Conservation (phyloP, 2,888 invertebrate species). For the Melinaea marsaeus region DNA sequence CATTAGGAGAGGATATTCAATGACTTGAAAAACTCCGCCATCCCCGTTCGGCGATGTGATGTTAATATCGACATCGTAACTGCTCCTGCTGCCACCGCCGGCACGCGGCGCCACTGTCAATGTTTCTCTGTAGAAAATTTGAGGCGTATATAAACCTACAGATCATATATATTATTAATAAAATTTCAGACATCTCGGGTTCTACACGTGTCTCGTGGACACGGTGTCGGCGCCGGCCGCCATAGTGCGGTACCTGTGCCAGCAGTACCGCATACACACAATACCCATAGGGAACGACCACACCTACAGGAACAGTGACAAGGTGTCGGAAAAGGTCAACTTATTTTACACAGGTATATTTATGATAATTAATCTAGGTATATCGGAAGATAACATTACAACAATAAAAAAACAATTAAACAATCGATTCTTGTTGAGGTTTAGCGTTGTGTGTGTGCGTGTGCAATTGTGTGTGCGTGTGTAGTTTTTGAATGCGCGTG, state of each 20-base stretch:
- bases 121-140: background rate
- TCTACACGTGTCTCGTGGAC: conserved; percentile 82
- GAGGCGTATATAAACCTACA: background rate
- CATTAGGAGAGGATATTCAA: too few relatives aligned
- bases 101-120: background rate
- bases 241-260: conserved; percentile 83
- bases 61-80: too few relatives aligned
- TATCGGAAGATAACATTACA: background rate
- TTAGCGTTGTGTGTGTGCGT: too few relatives aligned
- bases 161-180: background rate
- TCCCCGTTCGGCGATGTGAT: too few relatives aligned
- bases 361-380: background rate
- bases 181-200: conserved; percentile 77
- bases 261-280: conserved; percentile 80
- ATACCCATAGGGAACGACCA: conserved; percentile 83
- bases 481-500: too few relatives aligned
- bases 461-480: too few relatives aligned
- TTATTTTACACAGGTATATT: conserved; percentile 82
- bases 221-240: conserved; percentile 83
- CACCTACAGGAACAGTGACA: conserved; percentile 78
- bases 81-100: too few relatives aligned
- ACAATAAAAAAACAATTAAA: too few relatives aligned
- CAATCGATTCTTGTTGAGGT: too few relatives aligned
- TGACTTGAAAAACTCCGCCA: too few relatives aligned
- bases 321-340: conserved; percentile 77